Evolutionary conservation across 2,797 vertebrate genomes (phyloP).

Genomic region (Eulemur rubriventer): DNA sequence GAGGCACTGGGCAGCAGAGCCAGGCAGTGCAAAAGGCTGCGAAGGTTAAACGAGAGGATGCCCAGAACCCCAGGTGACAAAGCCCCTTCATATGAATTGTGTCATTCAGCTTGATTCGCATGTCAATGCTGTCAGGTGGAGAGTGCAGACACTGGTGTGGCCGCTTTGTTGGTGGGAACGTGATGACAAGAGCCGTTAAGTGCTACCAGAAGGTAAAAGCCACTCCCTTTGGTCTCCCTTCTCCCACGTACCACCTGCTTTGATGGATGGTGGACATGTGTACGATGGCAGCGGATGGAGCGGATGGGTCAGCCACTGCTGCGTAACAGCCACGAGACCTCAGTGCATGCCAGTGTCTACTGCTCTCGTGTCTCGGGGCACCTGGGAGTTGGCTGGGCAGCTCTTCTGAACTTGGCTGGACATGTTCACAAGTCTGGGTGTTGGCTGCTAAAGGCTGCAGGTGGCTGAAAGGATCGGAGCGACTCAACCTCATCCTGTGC

Average conservation of each 20-base stretch:
- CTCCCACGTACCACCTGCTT: background rate
- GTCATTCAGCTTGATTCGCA: background rate
- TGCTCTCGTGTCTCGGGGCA: background rate
- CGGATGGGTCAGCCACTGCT: no score
- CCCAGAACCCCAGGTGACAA: background rate
- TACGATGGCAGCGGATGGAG: background rate
- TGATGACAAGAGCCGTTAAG: background rate
- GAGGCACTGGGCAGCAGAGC: background rate
- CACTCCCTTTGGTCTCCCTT: background rate
- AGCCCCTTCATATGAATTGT: background rate
- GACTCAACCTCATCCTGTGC: no score
- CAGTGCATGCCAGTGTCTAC: background rate
- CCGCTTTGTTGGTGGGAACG: background rate
- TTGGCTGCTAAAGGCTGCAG: background rate
- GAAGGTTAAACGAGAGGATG: background rate
- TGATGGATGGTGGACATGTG: background rate
- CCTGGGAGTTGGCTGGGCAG: background rate
- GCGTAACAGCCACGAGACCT: background rate
- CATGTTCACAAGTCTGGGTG: background rate
- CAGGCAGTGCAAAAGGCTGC: rapidly evolving
- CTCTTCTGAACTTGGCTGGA: background rate
- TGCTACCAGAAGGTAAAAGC: background rate
- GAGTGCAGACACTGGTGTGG: background rate
- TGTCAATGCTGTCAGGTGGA: no score
- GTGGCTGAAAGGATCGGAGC: background rate